Conservation (phyloP, 2,888 invertebrate genomes). For the Campoplex nolae region DNA sequence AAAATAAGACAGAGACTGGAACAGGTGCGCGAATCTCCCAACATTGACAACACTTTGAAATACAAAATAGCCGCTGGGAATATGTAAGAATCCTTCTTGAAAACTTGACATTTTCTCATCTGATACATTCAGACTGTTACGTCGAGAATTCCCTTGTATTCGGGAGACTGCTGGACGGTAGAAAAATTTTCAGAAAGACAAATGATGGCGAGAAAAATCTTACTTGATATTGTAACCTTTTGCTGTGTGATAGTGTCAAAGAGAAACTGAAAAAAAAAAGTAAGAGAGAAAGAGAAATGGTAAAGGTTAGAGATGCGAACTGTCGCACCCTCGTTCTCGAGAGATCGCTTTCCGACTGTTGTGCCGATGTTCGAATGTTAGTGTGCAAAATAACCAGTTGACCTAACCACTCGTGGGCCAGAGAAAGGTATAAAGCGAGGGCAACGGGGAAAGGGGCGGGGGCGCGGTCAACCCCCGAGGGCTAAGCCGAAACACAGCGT, state of each 20-base stretch:
- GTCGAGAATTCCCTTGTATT: slow-evolving; percentile 2
- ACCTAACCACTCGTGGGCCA: slow-evolving; percentile 38
- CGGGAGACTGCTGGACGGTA: neutral
- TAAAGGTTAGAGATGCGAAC: slow-evolving; percentile 31
- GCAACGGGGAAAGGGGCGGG: neutral
- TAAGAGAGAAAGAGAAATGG: neutral
- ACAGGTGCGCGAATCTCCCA: neutral
- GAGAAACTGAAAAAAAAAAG: neutral
- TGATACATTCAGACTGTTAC: slow-evolving; percentile 5
- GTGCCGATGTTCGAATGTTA: slow-evolving; percentile 10
- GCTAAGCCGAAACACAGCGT: slow-evolving; percentile 66
- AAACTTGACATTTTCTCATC: neutral
- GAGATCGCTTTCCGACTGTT: slow-evolving; percentile 34
- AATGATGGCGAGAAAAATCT: slow-evolving; percentile 42
- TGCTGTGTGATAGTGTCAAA: slow-evolving; percentile 4
- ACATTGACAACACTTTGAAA: neutral
- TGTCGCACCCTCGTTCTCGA: slow-evolving; percentile 56
- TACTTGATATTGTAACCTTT: slow-evolving; percentile 1
- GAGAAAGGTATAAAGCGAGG: slow-evolving; percentile 19
- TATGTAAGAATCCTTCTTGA: neutral
- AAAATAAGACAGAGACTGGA: neutral
- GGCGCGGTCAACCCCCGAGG: slow-evolving; percentile 44
- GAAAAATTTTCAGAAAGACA: slow-evolving; percentile 51
- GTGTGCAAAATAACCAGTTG: slow-evolving; percentile 46
- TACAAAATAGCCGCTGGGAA: neutral